Conservation (phyloP, 2,888 invertebrate genomes). For the Oithona nana region DNA sequence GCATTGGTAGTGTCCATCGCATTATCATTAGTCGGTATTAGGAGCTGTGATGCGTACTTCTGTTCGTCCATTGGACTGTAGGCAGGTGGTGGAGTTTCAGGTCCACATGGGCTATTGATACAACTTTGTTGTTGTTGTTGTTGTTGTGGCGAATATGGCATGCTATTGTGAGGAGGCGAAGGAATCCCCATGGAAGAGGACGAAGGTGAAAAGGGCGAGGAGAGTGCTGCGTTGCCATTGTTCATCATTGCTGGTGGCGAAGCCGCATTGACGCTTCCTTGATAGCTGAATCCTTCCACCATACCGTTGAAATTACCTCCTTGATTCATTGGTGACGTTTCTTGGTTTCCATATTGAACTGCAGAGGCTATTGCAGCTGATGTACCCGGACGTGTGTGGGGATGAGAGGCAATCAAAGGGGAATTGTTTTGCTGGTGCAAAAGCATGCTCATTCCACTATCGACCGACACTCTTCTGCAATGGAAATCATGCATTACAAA, state of each 20-base stretch:
- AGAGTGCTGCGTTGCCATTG: not conserved
- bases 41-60: conserved; percentile 17
- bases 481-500: no score
- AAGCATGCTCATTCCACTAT: no score
- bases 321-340: not conserved
- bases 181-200: not conserved
- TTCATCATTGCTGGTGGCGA: not conserved
- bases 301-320: no score
- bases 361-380: not conserved
- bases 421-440: no score
- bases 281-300: conserved; percentile 39
- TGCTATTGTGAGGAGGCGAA: not conserved
- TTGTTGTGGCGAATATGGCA: not conserved
- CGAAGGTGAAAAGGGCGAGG: not conserved
- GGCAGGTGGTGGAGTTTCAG: conserved; percentile 85
- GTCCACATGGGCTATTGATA: not conserved
- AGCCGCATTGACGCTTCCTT: not conserved
- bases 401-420: no score
- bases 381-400: no score
- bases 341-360: no score
- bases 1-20: not conserved
- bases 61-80: conserved; percentile 71
- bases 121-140: not conserved
- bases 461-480: no score
- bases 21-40: conserved; percentile 26